Evolutionary conservation across 2,797 vertebrate species (phyloP), one percentile per base, ranked within the genome.

Genomic region (Acanthurus lineatus): DNA sequence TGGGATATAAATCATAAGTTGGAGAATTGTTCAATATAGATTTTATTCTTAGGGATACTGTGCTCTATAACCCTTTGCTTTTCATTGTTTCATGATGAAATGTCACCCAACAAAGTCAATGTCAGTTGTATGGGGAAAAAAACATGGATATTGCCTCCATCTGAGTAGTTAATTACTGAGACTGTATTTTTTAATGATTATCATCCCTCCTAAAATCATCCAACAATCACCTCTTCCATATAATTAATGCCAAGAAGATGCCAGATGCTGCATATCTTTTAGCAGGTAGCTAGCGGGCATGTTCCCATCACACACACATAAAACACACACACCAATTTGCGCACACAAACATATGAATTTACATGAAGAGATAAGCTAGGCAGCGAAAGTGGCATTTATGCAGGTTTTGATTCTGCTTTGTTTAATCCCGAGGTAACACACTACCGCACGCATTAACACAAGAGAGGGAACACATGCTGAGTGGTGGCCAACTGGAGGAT

Each of bases 401-500:
- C 12, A 15, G 10, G n/a, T 58, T 77, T 68, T 47, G 19, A 58
- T 61, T 73, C 12, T 7, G 20, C 42, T 40, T 7, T 15, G 49
- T 76, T 83, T 35, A 25, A 51, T 57, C 52, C 14, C 0, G 2
- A 65, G 17, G 60, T 38, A 16, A 65, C 66, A 53, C 38, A 79
- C 57, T 16, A 70, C 68, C 48, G 73, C 22, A 32, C 38, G 63
- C 40, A 51, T 59, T 54, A 25, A 56, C 20, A 61, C 54, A 68
- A 11, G 5, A 42, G 67, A 10, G 58, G 3, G 42, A 64, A 53
- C 35, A 44, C 25, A 38, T 3, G 16, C 73, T 71, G 68, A 73
- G 85, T 47, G 16, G 77, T 74, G 76, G 79, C 67, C 79, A 67
- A 86, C 75, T 67, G 73, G 76, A 89, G 83, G 62, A 89, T 83